Evolutionary conservation across 2,113 vertebrate genomes (phyloP), one percentile per base, ranked within the genome.

Genomic region (Corydoras sp.): DNA sequence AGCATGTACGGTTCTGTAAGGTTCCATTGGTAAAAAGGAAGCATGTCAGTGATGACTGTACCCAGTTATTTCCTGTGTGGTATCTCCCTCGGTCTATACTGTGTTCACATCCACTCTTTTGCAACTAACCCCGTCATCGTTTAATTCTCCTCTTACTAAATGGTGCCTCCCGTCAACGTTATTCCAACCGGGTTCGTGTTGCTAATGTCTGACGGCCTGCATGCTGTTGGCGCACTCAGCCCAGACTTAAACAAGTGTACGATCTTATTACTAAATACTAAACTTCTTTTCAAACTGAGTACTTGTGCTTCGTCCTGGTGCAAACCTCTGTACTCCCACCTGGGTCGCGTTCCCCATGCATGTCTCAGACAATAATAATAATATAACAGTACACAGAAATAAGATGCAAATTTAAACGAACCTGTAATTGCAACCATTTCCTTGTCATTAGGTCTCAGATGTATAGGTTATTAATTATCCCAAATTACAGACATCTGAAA

Each of bases 51-150:
- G 18, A 72, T n/a, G 66, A 63, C 51, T 60, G 4, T 32, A 18
- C 53, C 29, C 51, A 6, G 31, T 18, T 53, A 56, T 18, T 74
- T 73, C 55, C 73, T 73, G 54, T 65, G 64, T 72, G 61, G 18
- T 15, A 69, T 12, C n/a, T 43, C 58, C 32, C 48, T 76, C 48
- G 13, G 51, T 72, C 51, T 51, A 53, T 2, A 51, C 53, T 56
- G 7, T 51, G 31, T 70, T 50, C 54, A 48, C 12, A 30, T 63
- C 29, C 35, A 43, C 60, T 73, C 49, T 30, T 71, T 9, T 62
- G 54, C 55, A 61, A 82, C 84, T 88, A 86, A 88, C 71, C 76
- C 3, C 70, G 79, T 77, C 82, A 70, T 72, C 81, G 84, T 84
- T 79, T 72, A 9, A 70, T 32, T 55, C 58, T 13, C 63, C 10